phyloP scores from a whole-genome alignment of 2,888 invertebrate genomes.

The Epiblema foenella region DNA sequence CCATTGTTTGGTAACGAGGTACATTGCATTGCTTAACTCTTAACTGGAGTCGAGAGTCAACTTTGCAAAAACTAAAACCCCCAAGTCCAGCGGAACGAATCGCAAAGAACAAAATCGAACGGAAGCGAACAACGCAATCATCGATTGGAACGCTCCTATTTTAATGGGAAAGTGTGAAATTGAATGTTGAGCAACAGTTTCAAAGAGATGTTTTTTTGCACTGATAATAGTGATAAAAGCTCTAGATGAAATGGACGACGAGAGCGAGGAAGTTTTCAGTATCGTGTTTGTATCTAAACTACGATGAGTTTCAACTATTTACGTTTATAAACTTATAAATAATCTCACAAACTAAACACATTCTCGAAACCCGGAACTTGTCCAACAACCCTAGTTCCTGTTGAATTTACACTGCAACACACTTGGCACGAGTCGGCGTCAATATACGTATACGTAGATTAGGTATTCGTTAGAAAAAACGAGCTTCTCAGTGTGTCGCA shows the following conservation, averaged over 20 bases:
- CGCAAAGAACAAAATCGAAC: constrained; percentile 55
- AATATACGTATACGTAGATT: too few relatives aligned
- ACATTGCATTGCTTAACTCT: constrained; percentile 55
- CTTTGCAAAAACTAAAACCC: constrained; percentile 51
- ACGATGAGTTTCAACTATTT: background rate
- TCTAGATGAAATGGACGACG: constrained; percentile 43
- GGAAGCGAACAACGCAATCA: constrained; percentile 62
- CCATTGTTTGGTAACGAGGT: constrained; percentile 67
- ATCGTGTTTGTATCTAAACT: background rate
- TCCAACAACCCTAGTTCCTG: constrained; percentile 28
- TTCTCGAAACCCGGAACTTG: constrained; percentile 5
- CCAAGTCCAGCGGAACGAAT: constrained; percentile 54
- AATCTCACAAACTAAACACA: background rate
- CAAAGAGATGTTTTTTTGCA: constrained; percentile 45
- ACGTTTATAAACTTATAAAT: background rate
- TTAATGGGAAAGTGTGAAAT: constrained; percentile 69
- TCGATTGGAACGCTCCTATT: constrained; percentile 59
- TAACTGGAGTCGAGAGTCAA: constrained; percentile 51
- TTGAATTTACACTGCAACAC: constrained; percentile 23
- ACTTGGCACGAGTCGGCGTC: constrained; percentile 37
- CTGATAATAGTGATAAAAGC: constrained; percentile 48
- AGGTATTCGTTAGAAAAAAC: constrained; percentile 43
- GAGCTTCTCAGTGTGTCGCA: constrained; percentile 15
- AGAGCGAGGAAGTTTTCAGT: constrained; percentile 11
- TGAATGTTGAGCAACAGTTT: constrained; percentile 51